Conservation (phyloP, 92 coral and sea anemone genomes). For the Phenganax marumi region DNA sequence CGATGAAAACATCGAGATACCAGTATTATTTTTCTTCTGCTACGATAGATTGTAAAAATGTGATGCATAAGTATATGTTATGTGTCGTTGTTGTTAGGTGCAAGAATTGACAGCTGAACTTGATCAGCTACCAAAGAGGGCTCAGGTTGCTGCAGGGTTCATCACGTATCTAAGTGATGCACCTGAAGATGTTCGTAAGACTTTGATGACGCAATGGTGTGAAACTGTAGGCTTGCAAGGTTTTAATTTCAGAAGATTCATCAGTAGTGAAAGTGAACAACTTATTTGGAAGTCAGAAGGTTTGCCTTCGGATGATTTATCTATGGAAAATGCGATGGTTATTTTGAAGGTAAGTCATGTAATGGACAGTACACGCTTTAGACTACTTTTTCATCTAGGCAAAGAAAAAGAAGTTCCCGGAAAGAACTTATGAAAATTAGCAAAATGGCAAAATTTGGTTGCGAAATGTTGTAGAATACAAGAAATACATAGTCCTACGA, state of each 20-base stretch:
- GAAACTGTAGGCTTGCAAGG: constrained; percentile 85
- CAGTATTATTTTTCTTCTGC: no score
- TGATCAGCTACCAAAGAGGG: constrained; percentile 90
- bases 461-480: no score
- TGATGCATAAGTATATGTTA: neutral
- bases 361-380: no score
- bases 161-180: constrained; percentile 95
- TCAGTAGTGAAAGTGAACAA: constrained; percentile 99
- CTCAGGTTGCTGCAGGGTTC: constrained; percentile 97
- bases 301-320: constrained; percentile 92
- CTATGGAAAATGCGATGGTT: constrained; percentile 97
- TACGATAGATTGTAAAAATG: no score
- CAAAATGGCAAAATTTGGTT: no score
- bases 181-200: constrained; percentile 93
- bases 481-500: no score
- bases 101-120: constrained; percentile 95
- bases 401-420: no score
- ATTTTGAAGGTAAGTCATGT: constrained; percentile 72
- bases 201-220: constrained; percentile 85
- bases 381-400: no score
- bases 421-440: no score
- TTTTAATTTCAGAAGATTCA: constrained; percentile 95
- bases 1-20: no score
- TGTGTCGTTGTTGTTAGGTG: constrained; percentile 54
- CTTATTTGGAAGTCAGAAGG: constrained; percentile 99